Conservation (phyloP, 2,888 invertebrate genomes). For the Tholera decimalis region DNA sequence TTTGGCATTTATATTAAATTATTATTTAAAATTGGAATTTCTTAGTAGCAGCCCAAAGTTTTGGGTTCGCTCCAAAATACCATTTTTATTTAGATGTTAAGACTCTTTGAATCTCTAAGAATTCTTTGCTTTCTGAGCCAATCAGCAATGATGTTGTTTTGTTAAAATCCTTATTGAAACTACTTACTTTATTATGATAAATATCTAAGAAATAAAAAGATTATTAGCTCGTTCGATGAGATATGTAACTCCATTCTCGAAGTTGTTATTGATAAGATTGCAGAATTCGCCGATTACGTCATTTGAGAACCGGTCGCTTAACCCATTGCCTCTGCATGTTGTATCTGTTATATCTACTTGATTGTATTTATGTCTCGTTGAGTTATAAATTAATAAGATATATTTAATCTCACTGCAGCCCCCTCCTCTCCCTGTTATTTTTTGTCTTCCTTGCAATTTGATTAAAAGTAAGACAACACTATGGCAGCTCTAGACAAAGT, state of each 20-base stretch:
- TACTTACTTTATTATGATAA: too few relatives aligned
- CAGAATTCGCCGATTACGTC: conserved; percentile 44
- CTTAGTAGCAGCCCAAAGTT: neutral
- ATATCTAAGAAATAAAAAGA: too few relatives aligned
- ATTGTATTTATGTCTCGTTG: conserved; percentile 17
- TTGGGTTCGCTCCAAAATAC: too few relatives aligned
- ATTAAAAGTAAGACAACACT: too few relatives aligned
- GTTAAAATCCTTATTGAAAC: neutral
- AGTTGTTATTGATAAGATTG: conserved; percentile 29
- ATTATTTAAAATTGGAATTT: too few relatives aligned
- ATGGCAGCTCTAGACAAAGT: too few relatives aligned
- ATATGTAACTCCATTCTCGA: neutral
- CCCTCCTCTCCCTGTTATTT: neutral
- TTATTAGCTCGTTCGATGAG: neutral
- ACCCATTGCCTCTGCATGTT: conserved; percentile 44
- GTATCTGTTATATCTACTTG: conserved; percentile 16
- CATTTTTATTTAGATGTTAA: too few relatives aligned
- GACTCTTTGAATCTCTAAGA: too few relatives aligned
- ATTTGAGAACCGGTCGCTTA: conserved; percentile 52
- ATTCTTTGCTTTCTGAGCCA: too few relatives aligned
- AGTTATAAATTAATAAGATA: conserved; percentile 17
- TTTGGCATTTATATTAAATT: too few relatives aligned
- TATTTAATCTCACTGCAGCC: neutral
- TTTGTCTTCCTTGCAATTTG: neutral
- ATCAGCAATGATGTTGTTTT: neutral